A percentile compares a stretch with the other conserved stretches of the same genome.
phyloP scores from a whole-genome alignment of 2,888 invertebrate genomes.

The Hetaerina titia region DNA sequence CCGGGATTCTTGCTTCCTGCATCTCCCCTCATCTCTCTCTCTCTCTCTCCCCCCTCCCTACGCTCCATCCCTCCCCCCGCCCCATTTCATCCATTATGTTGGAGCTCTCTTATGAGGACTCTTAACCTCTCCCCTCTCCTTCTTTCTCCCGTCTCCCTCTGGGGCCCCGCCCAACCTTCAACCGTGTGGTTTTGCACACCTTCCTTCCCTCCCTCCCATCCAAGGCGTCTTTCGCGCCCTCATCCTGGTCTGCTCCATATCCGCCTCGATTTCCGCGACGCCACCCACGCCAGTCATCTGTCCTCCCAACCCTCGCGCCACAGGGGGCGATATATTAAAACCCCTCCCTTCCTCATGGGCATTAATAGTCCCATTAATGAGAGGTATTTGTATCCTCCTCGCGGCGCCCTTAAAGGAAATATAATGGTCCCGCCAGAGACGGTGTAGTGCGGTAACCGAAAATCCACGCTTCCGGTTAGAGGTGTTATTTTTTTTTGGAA shows the following conservation, averaged over 20 bases:
- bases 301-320: not conserved
- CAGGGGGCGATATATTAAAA: not conserved
- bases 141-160: not conserved
- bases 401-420: not conserved
- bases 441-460: not conserved
- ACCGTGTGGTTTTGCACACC: not conserved
- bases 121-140: not conserved
- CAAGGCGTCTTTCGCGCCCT: not conserved
- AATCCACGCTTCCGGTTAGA: no score
- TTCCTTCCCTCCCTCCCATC: not conserved
- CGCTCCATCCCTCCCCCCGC: not conserved
- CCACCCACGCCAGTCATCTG: not conserved
- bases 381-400: not conserved
- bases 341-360: not conserved
- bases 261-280: not conserved
- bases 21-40: no score
- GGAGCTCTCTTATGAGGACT: no score
- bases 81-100: not conserved
- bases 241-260: slow-evolving; percentile 59
- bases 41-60: no score
- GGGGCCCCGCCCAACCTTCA: not conserved
- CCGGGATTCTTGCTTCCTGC: not conserved
- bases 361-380: not conserved
- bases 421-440: not conserved
- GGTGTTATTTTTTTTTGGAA: no score